phyloP scores from a whole-genome alignment of 2,888 invertebrate species.

The Agrotis segetum region DNA sequence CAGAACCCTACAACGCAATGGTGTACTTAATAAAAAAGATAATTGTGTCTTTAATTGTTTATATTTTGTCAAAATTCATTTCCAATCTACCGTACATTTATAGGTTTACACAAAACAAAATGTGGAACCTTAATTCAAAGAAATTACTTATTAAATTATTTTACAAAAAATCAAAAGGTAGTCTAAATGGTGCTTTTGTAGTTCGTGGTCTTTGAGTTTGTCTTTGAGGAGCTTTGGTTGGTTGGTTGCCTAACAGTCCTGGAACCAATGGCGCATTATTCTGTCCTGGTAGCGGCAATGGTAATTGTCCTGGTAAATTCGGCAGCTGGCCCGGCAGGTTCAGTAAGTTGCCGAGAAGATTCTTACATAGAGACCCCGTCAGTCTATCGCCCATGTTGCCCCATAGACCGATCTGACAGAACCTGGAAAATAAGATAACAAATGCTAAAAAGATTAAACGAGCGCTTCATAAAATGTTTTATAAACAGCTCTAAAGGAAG shows the following conservation, averaged over 20 bases:
- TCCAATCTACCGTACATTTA: conserved; percentile 16
- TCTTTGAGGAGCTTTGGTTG: conserved; percentile 32
- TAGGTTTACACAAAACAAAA: conserved; percentile 2
- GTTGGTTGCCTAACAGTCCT: conserved; percentile 35
- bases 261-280: conserved; percentile 29
- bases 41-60: not conserved
- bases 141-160: not conserved
- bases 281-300: conserved; percentile 32
- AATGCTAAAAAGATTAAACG: not conserved
- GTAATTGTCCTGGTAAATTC: conserved; percentile 19
- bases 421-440: conserved; percentile 77
- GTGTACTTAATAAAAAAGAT: too few species aligned
- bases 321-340: conserved; percentile 70
- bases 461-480: not conserved
- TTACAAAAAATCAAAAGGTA: conserved; percentile 65
- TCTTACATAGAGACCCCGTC: conserved; percentile 89
- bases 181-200: conserved; percentile 49
- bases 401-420: conserved; percentile 94
- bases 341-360: conserved; percentile 78
- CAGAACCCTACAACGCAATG: too few species aligned
- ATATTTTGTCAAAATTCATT: conserved; percentile 16
- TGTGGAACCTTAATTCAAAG: not conserved
- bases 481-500: too few species aligned
- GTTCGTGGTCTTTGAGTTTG: conserved; percentile 46
- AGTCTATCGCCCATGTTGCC: conserved; percentile 91